Evolutionary conservation across 2,888 invertebrate genomes (phyloP).

Genomic region (Noctua pronuba): DNA sequence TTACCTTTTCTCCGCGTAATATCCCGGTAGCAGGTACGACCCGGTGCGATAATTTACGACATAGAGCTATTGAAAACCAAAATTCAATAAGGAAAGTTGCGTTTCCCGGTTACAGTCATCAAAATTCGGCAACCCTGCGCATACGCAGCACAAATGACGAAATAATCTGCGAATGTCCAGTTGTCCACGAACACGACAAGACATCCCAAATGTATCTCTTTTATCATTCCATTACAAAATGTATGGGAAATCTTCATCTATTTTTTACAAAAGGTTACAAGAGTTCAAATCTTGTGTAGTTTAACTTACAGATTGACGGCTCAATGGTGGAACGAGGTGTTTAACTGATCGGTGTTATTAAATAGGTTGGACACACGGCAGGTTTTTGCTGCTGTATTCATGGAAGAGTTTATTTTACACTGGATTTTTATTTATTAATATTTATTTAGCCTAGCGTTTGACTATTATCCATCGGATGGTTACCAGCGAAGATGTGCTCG

Average conservation of each 20-base stretch:
- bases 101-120: background rate
- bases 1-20: background rate
- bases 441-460: too few relatives aligned
- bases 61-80: background rate
- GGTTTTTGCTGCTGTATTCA: background rate
- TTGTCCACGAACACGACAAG: conserved; percentile 15
- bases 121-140: conserved; percentile 5
- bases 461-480: background rate
- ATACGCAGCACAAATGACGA: conserved; percentile 27
- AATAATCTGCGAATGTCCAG: conserved; percentile 34
- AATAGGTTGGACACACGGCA: conserved; percentile 1
- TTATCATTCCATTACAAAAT: conserved; percentile 31
- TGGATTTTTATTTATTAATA: background rate
- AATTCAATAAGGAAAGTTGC: background rate
- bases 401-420: background rate
- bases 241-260: conserved; percentile 1
- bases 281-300: conserved; percentile 37
- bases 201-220: conserved; percentile 37
- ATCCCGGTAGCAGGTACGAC: background rate
- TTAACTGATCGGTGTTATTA: conserved; percentile 12
- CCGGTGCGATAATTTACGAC: background rate
- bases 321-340: conserved; percentile 12
- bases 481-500: background rate
- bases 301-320: conserved; percentile 19
- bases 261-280: conserved; percentile 43